Evolutionary conservation across 2,797 vertebrate species (phyloP).

Genomic region (Chloroceryle inda): DNA sequence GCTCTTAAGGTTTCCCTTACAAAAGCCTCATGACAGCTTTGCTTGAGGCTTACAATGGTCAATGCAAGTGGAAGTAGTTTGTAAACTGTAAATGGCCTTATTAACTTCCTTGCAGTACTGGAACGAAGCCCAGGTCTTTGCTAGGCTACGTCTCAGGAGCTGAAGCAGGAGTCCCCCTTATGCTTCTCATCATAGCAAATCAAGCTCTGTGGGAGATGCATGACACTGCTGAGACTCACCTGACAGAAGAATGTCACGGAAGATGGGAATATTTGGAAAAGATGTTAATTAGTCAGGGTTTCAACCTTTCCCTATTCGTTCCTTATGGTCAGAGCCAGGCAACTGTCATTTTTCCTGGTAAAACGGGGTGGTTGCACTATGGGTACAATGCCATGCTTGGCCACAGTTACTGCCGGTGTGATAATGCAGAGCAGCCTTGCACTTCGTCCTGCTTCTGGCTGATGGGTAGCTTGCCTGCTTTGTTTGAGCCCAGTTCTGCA

Average conservation of each 20-base stretch:
- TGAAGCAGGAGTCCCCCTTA: background rate
- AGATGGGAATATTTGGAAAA: background rate
- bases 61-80: slow-evolving; percentile 24
- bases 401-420: fast-evolving
- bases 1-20: slow-evolving; percentile 69
- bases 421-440: background rate
- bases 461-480: background rate
- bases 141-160: background rate
- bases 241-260: background rate
- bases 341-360: background rate
- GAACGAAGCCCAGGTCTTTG: slow-evolving; percentile 7
- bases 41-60: slow-evolving; percentile 69
- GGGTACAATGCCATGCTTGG: fast-evolving
- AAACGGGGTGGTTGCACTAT: background rate
- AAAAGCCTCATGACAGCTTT: slow-evolving; percentile 66
- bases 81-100: slow-evolving; percentile 54
- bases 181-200: background rate
- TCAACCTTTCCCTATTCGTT: background rate
- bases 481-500: background rate
- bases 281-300: background rate
- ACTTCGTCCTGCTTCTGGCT: background rate
- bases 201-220: background rate
- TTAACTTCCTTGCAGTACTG: slow-evolving; percentile 32
- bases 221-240: background rate
- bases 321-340: background rate